Evolutionary conservation across 2,113 vertebrate species (phyloP), one percentile per base, ranked within the genome.

Genomic region (Fregetta grallaria): DNA sequence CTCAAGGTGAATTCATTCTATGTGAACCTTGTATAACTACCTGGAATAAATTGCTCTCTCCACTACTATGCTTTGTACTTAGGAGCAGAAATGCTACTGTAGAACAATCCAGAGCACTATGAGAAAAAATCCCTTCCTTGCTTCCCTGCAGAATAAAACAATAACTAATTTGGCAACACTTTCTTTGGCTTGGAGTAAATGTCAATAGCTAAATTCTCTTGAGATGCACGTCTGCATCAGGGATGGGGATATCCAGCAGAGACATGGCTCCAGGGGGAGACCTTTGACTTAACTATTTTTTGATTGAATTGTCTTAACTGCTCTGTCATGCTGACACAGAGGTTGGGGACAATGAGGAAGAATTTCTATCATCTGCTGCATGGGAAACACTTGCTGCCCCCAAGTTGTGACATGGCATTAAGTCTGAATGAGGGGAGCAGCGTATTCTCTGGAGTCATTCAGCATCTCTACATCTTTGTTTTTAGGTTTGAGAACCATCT

Each of bases 281-380:
- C 86, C 96, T 97, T 96, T 94, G 96, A 59, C 94, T 97, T 90
- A 74, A 80, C 82, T 92, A 13, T 32, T 86, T 94, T 86, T 92
- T 74, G 45, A 86, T 86, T 86, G 95, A 90, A 94, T 94, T 90
- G 40, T 93, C 56, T 92, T 47, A 50, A 73, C 79, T 88, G 78
- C 55, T 93, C 59, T 70, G 47, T 92, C 82, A 42, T 0, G 5
- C 71, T 80, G 92, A 88, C 92, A 86, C n/a, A 29, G 67, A 70
- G 55, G 6, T 0, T 83, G 78, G 76, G 86, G 79, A 96, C 90
- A 95, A 93, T 88, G 56, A 63, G 23, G n/a, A 92, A 62, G 85
- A 82, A 93, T 92, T 81, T 92, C 87, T 92, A 49, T 73, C 88
- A 49, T 73, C 88, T 92, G 67, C 76, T 86, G 86, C 90, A 74